These are phyloP conservation scores for Dendronephthya gigantea DNA, from an alignment of 64 coral and sea anemone species.

Conservation along the genomic window DNA sequence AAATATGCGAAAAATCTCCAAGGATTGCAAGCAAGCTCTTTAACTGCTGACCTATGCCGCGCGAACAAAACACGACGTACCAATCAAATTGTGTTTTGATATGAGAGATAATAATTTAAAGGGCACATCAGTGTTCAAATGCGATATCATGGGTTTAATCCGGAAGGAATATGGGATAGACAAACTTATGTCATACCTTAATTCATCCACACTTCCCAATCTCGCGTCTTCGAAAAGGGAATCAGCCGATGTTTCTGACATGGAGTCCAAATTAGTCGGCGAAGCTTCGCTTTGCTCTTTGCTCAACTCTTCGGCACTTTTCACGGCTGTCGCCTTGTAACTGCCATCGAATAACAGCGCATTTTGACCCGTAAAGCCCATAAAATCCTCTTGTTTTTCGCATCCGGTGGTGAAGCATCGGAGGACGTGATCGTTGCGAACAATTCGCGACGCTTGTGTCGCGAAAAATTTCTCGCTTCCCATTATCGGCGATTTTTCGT, in stretches of 20 bases:
- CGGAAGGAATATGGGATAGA: neutral
- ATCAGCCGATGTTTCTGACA: conserved; percentile 3
- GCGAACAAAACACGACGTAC: no score
- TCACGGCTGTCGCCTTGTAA: neutral
- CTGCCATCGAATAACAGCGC: neutral
- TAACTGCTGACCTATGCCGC: no score
- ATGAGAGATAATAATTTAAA: no score
- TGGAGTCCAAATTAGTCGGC: neutral
- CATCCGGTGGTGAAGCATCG: neutral
- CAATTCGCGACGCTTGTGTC: neutral
- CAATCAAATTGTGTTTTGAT: no score
- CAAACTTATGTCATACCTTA: neutral
- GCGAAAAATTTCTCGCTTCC: neutral
- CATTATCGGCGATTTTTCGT: neutral
- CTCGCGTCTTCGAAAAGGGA: neutral
- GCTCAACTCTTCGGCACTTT: conserved; percentile 15
- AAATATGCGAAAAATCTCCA: no score
- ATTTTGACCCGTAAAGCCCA: neutral
- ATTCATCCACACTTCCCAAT: neutral
- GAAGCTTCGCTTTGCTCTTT: conserved; percentile 18
- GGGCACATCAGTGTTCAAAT: no score
- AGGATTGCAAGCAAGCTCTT: no score
- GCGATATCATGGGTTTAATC: no score
- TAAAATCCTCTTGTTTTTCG: conserved; percentile 6
- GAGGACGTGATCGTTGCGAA: neutral